phyloP scores from a whole-genome alignment of 2,113 vertebrate species.

The Sialia sialis region DNA sequence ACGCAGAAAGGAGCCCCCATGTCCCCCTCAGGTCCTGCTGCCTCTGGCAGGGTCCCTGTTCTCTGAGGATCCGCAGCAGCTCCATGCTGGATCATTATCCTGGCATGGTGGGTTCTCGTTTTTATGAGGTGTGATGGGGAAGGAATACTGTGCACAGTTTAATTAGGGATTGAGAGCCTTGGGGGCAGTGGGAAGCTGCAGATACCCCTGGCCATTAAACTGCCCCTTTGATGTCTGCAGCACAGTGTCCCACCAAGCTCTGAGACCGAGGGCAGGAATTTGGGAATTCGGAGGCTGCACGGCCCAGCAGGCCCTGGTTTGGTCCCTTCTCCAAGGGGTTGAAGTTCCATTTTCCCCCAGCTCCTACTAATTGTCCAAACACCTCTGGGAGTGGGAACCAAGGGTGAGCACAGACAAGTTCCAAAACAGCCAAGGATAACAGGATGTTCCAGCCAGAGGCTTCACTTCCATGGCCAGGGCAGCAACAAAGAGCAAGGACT shows the following conservation, averaged over 20 bases:
- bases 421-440: background rate
- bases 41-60: background rate
- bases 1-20: background rate
- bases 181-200: background rate
- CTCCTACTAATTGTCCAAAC: background rate
- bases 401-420: background rate
- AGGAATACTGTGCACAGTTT: constrained; percentile 46
- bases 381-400: background rate
- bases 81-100: background rate
- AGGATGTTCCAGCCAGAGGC: fast-evolving
- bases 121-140: constrained; percentile 54
- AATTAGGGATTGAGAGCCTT: constrained; percentile 42
- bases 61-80: background rate
- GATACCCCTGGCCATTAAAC: background rate
- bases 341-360: background rate
- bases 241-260: background rate
- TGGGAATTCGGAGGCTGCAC: background rate
- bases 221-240: constrained; percentile 49
- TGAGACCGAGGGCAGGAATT: background rate
- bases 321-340: fast-evolving
- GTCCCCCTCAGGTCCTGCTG: background rate
- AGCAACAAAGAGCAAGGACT: fast-evolving
- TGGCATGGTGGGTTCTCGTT: background rate
- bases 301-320: background rate
- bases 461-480: background rate